Evolutionary conservation across 1,140 invertebrate genomes (phyloP).

Genomic region (Lerema accius): DNA sequence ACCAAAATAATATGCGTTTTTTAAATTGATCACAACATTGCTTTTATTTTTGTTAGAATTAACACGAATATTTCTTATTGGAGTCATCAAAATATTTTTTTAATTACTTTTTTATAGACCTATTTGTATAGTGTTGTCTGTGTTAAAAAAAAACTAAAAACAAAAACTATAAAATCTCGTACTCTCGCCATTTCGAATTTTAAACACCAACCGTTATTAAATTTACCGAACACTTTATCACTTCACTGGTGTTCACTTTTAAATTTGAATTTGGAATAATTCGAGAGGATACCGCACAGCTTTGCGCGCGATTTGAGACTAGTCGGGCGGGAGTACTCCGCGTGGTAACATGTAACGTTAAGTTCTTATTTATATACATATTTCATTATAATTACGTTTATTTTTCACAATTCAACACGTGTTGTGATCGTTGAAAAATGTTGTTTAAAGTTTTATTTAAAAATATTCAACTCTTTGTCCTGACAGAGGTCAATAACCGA

Average conservation of each 20-base stretch:
- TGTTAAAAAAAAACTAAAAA: constrained; percentile 38
- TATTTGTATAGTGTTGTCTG: constrained; percentile 51
- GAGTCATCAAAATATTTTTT: not conserved
- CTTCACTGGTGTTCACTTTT: constrained; percentile 44
- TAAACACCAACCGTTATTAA: constrained; percentile 66
- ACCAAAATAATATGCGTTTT: too few relatives aligned
- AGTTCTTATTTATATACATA: constrained; percentile 68
- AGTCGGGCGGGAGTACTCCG: constrained; percentile 39
- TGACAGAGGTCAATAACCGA: constrained; percentile 19
- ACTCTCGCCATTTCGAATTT: constrained; percentile 63
- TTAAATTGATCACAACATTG: too few relatives aligned
- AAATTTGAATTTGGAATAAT: constrained; percentile 42
- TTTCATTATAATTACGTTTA: constrained; percentile 67
- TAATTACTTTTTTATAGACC: constrained; percentile 28
- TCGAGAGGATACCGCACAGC: constrained; percentile 59
- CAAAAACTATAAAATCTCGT: constrained; percentile 55
- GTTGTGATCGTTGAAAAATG: constrained; percentile 53
- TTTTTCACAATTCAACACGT: constrained; percentile 53
- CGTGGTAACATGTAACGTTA: constrained; percentile 53
- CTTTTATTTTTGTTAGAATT: constrained; percentile 9
- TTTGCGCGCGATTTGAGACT: constrained; percentile 57
- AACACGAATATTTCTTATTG: not conserved
- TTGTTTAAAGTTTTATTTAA: constrained; percentile 18
- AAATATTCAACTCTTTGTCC: constrained; percentile 36
- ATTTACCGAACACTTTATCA: constrained; percentile 54